These are phyloP conservation scores for Exocentrus adspersus DNA, from an alignment of 2,888 invertebrate genomes.

Conservation along the genomic window DNA sequence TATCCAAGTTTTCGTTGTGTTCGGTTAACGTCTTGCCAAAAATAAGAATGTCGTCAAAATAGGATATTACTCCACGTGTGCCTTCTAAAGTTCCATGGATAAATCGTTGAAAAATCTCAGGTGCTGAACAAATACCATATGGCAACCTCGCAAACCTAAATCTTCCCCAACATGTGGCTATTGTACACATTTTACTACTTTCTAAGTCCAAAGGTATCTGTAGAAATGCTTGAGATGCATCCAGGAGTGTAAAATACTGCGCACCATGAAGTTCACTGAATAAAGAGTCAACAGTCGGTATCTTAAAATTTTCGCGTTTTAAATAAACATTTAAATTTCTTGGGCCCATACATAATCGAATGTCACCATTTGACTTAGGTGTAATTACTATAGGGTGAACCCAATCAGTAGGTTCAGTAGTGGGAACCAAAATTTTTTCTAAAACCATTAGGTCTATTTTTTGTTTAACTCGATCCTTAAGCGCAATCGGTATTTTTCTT, in stretches of 20 bases:
- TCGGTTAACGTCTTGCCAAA: conserved; percentile 17
- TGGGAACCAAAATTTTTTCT: conserved; percentile 9
- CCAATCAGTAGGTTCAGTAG: conserved; percentile 29
- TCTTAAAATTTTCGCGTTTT: conserved; percentile 21
- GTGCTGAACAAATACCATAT: conserved; percentile 27
- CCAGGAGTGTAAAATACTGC: neutral
- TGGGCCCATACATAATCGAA: conserved; percentile 26
- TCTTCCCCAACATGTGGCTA: conserved; percentile 3
- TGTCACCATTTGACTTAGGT: conserved; percentile 22
- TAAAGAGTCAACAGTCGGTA: conserved; percentile 17
- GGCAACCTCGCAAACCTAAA: conserved; percentile 31
- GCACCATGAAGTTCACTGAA: conserved; percentile 14
- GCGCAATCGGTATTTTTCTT: conserved; percentile 13
- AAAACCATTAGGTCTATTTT: conserved; percentile 19
- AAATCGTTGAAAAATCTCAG: conserved; percentile 24
- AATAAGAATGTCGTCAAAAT: conserved; percentile 32
- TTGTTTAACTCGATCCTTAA: conserved; percentile 19
- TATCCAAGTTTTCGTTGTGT: conserved; percentile 10
- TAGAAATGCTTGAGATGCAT: conserved; percentile 13
- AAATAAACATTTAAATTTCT: conserved; percentile 10
- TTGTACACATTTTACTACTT: neutral
- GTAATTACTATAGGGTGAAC: conserved; percentile 23
- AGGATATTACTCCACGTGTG: conserved; percentile 17
- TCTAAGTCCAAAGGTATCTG: neutral
- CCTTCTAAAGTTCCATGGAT: conserved; percentile 27